These are phyloP conservation scores for Actinia equina DNA, from an alignment of 64 coral and sea anemone genomes.

Conservation along the genomic window DNA sequence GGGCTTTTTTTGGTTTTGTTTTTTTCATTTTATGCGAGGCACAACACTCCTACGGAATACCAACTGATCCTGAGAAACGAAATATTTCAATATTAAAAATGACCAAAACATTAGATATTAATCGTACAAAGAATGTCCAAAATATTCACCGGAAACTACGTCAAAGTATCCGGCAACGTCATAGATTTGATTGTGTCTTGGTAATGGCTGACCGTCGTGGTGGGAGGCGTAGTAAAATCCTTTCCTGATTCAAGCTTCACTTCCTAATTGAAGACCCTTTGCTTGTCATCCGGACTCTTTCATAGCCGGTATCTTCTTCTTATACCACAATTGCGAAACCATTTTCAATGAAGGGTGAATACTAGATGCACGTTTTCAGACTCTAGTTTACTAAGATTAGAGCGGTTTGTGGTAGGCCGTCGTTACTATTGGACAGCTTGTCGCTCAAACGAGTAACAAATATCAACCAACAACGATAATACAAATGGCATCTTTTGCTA, in stretches of 20 bases:
- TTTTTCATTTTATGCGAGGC: too few species aligned
- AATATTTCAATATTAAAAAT: background rate
- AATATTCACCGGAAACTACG: background rate
- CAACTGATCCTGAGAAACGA: too few species aligned
- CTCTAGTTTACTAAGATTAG: background rate
- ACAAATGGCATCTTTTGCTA: background rate
- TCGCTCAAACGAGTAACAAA: background rate
- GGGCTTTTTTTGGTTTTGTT: too few species aligned
- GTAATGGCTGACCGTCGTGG: background rate
- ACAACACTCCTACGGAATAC: too few species aligned
- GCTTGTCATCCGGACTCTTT: background rate
- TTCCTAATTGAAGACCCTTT: background rate
- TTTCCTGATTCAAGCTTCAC: background rate
- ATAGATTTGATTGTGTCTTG: background rate
- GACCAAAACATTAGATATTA: background rate
- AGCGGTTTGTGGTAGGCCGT: background rate
- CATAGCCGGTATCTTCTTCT: background rate
- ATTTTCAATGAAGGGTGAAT: background rate
- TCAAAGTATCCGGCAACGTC: background rate
- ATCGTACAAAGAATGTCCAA: background rate
- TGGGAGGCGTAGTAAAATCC: background rate
- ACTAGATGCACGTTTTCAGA: background rate
- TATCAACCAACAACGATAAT: background rate
- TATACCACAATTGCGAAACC: background rate
- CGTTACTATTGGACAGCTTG: background rate